phyloP scores from a whole-genome alignment of 2,113 vertebrate genomes.

The Nesogale talazaci region DNA sequence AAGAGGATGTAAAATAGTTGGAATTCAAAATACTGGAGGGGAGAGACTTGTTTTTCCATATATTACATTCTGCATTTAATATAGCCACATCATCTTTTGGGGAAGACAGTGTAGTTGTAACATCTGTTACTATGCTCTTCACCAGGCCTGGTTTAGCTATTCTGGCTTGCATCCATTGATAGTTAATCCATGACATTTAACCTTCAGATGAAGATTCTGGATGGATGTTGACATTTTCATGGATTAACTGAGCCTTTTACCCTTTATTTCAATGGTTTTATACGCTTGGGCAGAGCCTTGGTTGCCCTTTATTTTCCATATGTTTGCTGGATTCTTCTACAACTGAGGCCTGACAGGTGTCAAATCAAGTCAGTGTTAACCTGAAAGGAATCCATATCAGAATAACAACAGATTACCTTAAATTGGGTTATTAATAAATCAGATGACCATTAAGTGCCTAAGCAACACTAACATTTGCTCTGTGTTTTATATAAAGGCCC shows the following conservation, averaged over 20 bases:
- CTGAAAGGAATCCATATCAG: constrained; percentile 10
- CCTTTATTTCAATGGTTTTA: constrained; percentile 54
- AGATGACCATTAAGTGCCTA: background rate
- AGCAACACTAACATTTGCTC: background rate
- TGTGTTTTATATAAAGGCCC: constrained; percentile 20
- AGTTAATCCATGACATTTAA: constrained; percentile 55
- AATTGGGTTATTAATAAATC: background rate
- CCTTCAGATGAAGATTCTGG: constrained; percentile 67
- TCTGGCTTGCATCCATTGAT: constrained; percentile 48
- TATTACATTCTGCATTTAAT: background rate
- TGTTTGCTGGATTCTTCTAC: constrained; percentile 7
- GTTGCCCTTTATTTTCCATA: background rate
- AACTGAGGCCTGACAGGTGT: background rate
- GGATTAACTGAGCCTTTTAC: constrained; percentile 67
- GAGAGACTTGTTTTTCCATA: background rate
- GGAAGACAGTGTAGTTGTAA: background rate
- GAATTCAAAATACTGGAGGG: background rate
- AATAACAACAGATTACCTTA: background rate
- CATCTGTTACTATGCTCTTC: constrained; percentile 29
- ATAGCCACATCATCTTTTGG: background rate
- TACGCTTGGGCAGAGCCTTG: background rate
- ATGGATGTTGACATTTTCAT: constrained; percentile 70
- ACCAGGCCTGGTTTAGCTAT: background rate
- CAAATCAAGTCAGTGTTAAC: background rate
- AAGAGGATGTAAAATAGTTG: background rate